phyloP scores from a whole-genome alignment of 2,888 invertebrate genomes.

The Ochropleura plecta region DNA sequence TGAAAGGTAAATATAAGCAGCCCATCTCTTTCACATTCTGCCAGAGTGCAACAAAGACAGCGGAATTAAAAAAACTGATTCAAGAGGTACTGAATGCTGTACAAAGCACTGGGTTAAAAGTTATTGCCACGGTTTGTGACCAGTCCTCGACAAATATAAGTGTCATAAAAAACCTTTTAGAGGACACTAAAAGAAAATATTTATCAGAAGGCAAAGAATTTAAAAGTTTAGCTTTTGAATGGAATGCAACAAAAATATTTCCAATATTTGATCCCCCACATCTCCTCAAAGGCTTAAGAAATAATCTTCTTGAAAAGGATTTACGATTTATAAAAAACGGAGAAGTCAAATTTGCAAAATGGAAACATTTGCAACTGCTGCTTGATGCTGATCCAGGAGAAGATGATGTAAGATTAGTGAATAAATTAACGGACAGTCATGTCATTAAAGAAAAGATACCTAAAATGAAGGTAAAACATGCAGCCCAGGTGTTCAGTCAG shows the following conservation, averaged over 20 bases:
- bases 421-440: constrained; percentile 3
- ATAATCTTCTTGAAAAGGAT: not conserved
- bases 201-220: not conserved
- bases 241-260: not conserved
- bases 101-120: not conserved
- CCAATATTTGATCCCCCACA: constrained; percentile 4
- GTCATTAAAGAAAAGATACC: constrained; percentile 2
- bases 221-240: constrained; percentile 5
- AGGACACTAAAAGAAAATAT: constrained; percentile 2
- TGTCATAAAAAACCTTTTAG: not conserved
- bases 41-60: constrained; percentile 2
- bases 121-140: constrained; percentile 5
- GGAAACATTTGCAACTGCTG: not conserved
- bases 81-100: not conserved
- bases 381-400: constrained; percentile 6
- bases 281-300: not conserved
- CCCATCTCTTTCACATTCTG: constrained; percentile 7
- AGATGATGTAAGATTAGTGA: not conserved
- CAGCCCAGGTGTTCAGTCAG: not conserved
- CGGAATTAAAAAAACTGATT: not conserved
- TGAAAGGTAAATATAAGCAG: constrained; percentile 2
- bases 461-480: constrained; percentile 1
- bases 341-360: too few species aligned
- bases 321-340: too few species aligned
- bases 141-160: constrained; percentile 4